Evolutionary conservation across 1,140 invertebrate species (phyloP).

Genomic region (Belonocnema kinseyi): DNA sequence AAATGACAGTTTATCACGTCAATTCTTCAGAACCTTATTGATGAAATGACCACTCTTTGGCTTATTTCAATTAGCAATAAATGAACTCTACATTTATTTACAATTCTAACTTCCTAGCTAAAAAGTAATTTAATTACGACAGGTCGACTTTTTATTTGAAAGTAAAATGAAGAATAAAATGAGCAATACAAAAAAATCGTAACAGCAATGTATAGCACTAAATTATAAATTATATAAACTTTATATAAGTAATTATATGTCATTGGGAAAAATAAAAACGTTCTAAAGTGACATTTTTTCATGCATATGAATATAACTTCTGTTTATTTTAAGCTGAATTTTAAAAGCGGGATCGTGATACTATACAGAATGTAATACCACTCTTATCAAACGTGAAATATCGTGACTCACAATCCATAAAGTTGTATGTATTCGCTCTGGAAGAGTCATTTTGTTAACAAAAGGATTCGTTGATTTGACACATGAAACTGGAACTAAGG

Average conservation of each 20-base stretch:
- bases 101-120: neutral
- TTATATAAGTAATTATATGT: neutral
- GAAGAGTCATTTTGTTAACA: neutral
- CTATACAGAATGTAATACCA: neutral
- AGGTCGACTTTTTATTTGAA: neutral
- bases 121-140: neutral
- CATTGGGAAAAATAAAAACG: too few species aligned
- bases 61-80: neutral
- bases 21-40: too few species aligned
- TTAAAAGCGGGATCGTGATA: slow-evolving; percentile 4
- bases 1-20: too few species aligned
- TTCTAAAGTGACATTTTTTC: too few species aligned
- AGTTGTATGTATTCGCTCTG: neutral
- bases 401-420: neutral
- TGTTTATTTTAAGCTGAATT: neutral
- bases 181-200: too few species aligned
- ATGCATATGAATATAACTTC: too few species aligned
- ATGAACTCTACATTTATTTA: neutral
- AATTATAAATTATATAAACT: neutral
- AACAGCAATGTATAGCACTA: neutral
- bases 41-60: neutral
- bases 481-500: neutral
- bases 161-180: neutral
- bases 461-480: neutral
- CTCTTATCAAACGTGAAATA: neutral